Percentiles rank a stretch among this genome's conserved stretches.
These are phyloP conservation scores for Mylabris phalerata DNA, from an alignment of 1,140 invertebrate genomes.

Conservation along the genomic window DNA sequence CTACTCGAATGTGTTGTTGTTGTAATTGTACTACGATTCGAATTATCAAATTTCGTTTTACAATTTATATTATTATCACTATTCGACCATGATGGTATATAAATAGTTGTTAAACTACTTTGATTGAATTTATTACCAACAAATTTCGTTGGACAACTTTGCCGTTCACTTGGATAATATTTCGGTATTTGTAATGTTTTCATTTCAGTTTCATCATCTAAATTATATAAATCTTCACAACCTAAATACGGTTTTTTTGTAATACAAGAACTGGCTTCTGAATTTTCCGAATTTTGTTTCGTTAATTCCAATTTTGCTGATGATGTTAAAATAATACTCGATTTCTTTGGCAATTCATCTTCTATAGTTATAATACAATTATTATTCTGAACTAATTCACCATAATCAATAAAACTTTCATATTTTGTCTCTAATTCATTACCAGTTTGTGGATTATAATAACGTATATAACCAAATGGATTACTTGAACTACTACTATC, in stretches of 20 bases:
- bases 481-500: constrained; percentile 42
- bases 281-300: constrained; percentile 50
- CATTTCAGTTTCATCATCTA: constrained; percentile 49
- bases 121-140: constrained; percentile 51
- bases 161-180: constrained; percentile 31
- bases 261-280: constrained; percentile 51
- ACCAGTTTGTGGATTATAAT: constrained; percentile 48
- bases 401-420: constrained; percentile 48
- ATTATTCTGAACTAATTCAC: constrained; percentile 9
- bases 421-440: constrained; percentile 34
- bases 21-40: constrained; percentile 7
- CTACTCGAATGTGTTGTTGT: constrained; percentile 47
- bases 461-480: constrained; percentile 57
- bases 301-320: constrained; percentile 42
- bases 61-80: constrained; percentile 38
- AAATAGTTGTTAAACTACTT: constrained; percentile 47
- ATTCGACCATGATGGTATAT: constrained; percentile 46
- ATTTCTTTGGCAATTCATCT: constrained; percentile 25
- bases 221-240: constrained; percentile 57
- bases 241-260: constrained; percentile 48
- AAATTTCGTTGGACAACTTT: constrained; percentile 48
- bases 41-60: constrained; percentile 16
- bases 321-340: constrained; percentile 42
- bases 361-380: constrained; percentile 9
- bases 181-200: constrained; percentile 20